Evolutionary conservation across 2,888 invertebrate species (phyloP), one percentile per base, ranked within the genome.

Genomic region (Syrphus vitripennis): DNA sequence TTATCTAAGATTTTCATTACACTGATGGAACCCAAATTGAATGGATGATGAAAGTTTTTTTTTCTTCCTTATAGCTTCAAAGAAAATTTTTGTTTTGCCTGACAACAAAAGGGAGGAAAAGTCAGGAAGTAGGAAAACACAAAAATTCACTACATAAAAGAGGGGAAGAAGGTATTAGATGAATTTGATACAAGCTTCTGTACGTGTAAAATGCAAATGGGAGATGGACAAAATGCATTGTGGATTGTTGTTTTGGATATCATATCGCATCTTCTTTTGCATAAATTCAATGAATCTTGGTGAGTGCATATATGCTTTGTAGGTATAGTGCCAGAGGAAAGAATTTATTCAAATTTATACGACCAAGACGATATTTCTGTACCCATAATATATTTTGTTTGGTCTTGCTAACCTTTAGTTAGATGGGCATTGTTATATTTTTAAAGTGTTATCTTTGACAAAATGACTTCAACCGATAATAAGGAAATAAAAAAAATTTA

Each of bases 1-100:
- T 63, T 26, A 82, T 71, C 71, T 61, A 50, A 61, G 61, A 59
- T 67, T 78, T 72, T 78, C 72, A 83, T 83, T 83, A 83, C 77
- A 50, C 29, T 69, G 77, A 77, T 83, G 77, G 72, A 72, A 53
- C 53, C 59, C 45, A 53, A 83, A 72, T 77, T 82, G 50, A 72
- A 72, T 78, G 55, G 5, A 19, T 24, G 10, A 10, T 48, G 21
- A 37, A 21, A 53, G 3, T 37, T 26, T 42, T 16, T 31, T 4
- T 48, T 24, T 14, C 26, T 26, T 14, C 14, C 14, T 16, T 24
- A n/a, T 50, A 37, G 57, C 65, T 53, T 78, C 77, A 70, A 70
- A 78, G 70, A 59, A 50, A 29, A 10, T 61, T 50, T n/a, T 57
- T 34, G 19, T n/a, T n/a, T n/a, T n/a, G 34, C 14, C 19, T 57